Evolutionary conservation across 2,797 vertebrate genomes (phyloP), one percentile per base, ranked within the genome.

Genomic region (Labeo calbasu): DNA sequence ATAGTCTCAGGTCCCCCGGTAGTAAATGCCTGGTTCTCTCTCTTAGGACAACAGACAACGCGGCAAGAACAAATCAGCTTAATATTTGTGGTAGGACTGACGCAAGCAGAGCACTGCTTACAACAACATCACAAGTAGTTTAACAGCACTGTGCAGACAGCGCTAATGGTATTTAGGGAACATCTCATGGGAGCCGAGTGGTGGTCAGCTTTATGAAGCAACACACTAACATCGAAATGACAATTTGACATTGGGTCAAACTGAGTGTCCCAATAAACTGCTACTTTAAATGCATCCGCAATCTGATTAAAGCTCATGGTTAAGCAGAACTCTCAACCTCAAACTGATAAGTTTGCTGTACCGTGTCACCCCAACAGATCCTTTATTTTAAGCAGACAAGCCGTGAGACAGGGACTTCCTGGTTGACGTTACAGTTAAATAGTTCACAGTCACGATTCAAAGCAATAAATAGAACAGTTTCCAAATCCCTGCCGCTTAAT

Each of bases 401-500:
- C 55, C 71, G 25, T 65, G 46, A 63, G 53, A 83, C 19, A 14
- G 13, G 40, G 46, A 77, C 40, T 40, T 61, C 15, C 25, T 8
- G 51, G 40, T 32, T 61, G 75, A 40, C 1, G 21, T 68, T 77
- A 25, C 48, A 59, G 50, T 63, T 71, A 63, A 78, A 78, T 59
- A 69, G 48, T 66, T 68, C 48, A 40, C 15, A 65, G 70, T 75
- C 50, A 25, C 48, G 12, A 76, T 81, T 85, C 78, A 76, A 79
- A 84, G 77, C 70, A 73, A 80, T 73, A 63, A 85, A 81, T 21
- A 55, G 11, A n/a, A 73, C 28, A 9, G 40, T 57, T 76, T 75
- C 78, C n/a, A 68, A 85, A 68, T 77, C 48, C 36, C 70, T 80
- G 61, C 70, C 50, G 72, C n/a, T 43, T 75, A 83, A 76, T 83